These are phyloP conservation scores for Epinephelus lanceolatus DNA, from an alignment of 2,113 vertebrate genomes.

Conservation along the genomic window DNA sequence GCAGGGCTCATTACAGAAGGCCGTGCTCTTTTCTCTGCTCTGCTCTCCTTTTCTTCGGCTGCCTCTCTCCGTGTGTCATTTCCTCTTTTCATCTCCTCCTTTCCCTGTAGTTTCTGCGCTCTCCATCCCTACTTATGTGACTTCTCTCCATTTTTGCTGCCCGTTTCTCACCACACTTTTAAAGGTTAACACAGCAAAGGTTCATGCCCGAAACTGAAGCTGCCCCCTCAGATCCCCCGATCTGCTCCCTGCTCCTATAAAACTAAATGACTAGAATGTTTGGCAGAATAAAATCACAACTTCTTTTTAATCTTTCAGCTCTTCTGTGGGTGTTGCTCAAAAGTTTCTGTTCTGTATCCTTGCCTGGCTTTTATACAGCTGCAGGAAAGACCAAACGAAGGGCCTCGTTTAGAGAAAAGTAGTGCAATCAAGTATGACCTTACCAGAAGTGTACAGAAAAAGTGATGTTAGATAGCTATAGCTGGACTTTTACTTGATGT, in stretches of 20 bases:
- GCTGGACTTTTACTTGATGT: slow-evolving; percentile 7
- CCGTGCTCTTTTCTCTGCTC: slow-evolving; percentile 38
- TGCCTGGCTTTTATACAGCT: slow-evolving; percentile 13
- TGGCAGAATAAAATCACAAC: slow-evolving; percentile 1
- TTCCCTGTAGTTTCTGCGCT: slow-evolving; percentile 33
- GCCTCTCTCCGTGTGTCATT: slow-evolving; percentile 53
- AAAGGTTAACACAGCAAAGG: slow-evolving; percentile 43
- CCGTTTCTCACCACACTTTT: slow-evolving; percentile 2
- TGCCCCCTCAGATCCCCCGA: slow-evolving; percentile 35
- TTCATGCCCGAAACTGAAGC: slow-evolving; percentile 41
- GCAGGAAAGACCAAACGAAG: slow-evolving; percentile 25
- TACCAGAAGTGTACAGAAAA: slow-evolving; percentile 4
- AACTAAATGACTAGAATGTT: slow-evolving; percentile 34
- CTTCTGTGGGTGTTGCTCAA: slow-evolving; percentile 48
- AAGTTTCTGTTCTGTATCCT: slow-evolving; percentile 35
- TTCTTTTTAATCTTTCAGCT: slow-evolving; percentile 55
- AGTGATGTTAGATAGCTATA: slow-evolving; percentile 8
- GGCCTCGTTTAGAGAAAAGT: slow-evolving; percentile 57
- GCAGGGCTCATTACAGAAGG: slow-evolving; percentile 75
- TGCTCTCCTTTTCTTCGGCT: slow-evolving; percentile 30
- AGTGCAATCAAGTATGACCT: slow-evolving; percentile 50
- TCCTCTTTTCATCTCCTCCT: slow-evolving; percentile 68
- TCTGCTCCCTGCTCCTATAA: slow-evolving; percentile 22
- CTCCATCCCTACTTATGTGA: slow-evolving; percentile 44
- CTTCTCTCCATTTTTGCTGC: slow-evolving; percentile 15